Evolutionary conservation across 1,140 invertebrate genomes (phyloP), one percentile per base, ranked within the genome.

Genomic region (Meloidogyne floridensis): DNA sequence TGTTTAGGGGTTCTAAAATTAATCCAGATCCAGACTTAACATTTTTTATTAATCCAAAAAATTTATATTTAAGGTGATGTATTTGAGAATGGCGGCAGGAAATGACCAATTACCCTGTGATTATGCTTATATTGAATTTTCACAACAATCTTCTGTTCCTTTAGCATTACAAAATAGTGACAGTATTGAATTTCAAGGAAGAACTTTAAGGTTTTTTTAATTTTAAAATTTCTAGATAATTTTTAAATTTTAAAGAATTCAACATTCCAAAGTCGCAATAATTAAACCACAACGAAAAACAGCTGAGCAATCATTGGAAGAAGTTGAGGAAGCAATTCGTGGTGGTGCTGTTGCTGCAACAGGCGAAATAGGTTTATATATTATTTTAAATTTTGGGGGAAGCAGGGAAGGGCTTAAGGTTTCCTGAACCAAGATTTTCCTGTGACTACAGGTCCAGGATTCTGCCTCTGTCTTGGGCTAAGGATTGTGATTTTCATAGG

Each of bases 41-140:
- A 32, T 32, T 32, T 47, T 47, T 47, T 47, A 47, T 47, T 47
- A 47, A 47, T 47, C 47, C 4, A 47, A 8, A 47, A 51, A 74
- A 18, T 54, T 82, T 15, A 86, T 90, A 32, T 32, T 32, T 72
- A 75, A 89, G 88, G 94, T 99, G 0, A 98, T 98, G 90, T 99
- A 98, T 91, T 92, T 96, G 13, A 92, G 97, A 32, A 94, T 97
- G 91, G 96, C 95, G 89, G 95, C 95, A 89, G 94, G 94, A 8
- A 93, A 95, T 88, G 94, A 96, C 80, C 93, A 92, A 59, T 93
- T 95, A 84, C 92, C 92, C 2, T 92, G 93, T 54, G 91, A 92
- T 47, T 87, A 89, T 20, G 95, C 95, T 8, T 93, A 98, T 83
- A 93, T 99, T 79, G 97, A 99, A 91, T 96, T 98, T 89, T 93